These are phyloP conservation scores for Archocentrus centrarchus DNA, from an alignment of 2,113 vertebrate species.

Conservation along the genomic window DNA sequence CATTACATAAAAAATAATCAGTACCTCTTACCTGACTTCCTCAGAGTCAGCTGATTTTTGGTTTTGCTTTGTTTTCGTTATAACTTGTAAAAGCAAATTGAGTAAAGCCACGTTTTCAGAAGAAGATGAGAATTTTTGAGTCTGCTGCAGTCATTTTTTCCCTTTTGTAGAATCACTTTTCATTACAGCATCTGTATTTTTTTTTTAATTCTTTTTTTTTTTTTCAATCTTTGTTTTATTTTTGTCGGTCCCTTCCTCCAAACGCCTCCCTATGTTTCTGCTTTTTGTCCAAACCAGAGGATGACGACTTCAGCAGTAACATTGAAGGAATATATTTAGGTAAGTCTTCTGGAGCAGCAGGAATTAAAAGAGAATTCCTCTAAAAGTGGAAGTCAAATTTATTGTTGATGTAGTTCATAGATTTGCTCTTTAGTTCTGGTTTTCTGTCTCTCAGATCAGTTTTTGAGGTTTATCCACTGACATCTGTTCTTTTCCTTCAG, in stretches of 20 bases:
- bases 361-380: neutral
- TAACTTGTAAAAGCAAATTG: too few relatives aligned
- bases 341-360: conserved; percentile 66
- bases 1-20: too few relatives aligned
- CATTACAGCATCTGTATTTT: neutral
- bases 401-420: too few relatives aligned
- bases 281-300: conserved; percentile 76
- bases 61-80: too few relatives aligned
- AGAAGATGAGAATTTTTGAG: too few relatives aligned
- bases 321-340: conserved; percentile 87
- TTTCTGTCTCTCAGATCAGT: neutral
- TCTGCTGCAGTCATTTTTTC: too few relatives aligned
- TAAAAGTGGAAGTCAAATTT: neutral
- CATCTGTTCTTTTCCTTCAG: conserved; percentile 67
- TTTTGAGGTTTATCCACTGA: neutral
- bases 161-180: too few relatives aligned
- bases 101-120: too few relatives aligned
- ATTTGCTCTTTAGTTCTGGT: neutral
- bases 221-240: neutral
- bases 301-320: conserved; percentile 87
- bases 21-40: too few relatives aligned
- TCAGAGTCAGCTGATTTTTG: too few relatives aligned
- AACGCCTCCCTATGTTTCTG: neutral
- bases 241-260: neutral
- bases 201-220: neutral